Base-by-base conservation (phyloP, 2,888 invertebrate genomes). In the Lithophane leautieri region DNA sequence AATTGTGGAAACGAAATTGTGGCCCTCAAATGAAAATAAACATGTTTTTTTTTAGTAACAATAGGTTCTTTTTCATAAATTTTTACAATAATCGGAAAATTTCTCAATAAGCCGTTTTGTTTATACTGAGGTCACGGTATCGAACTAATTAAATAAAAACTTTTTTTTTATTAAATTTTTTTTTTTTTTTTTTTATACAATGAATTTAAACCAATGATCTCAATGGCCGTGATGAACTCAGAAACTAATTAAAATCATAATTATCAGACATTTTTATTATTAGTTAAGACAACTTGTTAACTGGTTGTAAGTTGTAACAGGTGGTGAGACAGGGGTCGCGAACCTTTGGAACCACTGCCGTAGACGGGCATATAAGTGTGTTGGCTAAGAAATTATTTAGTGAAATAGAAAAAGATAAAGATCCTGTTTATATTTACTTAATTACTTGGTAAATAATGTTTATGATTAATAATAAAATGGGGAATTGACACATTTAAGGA, bases 181-280 rank as follows among this genome's bases (percentile, higher is more conserved):
- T n/a, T n/a, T n/a, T n/a, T n/a, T n/a, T n/a, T n/a, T n/a, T n/a
- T n/a, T n/a, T n/a, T n/a, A n/a, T n/a, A n/a, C n/a, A n/a, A n/a
- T n/a, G n/a, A n/a, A 79, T 71, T 61, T 16, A 16, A 52, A 56
- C 3, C 56, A 61, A 82, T 65, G 22, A 58, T 28, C 34, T 42
- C 22, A 61, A 62, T 25, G 76, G 61, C 81, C 81, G 52, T 75
- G 68, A 14, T 71, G 14, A 69, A 65, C 42, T 56, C 47, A 66
- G 25, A 75, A 66, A 62, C 65, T 66, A 66, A 84, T 80, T 75
- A 83, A 83, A 69, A 47, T 58, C 40, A 47, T 79, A 65, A 70
- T 71, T 12, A 56, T 65, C 28, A 42, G n/a, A 83, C 40, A 70
- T 68, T 75, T 79, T 71, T 84, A 74, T 74, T 52, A 66, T 75